Percentiles rank a stretch among this genome's conserved stretches.
These are phyloP conservation scores for Buceros bicornis DNA, from an alignment of 2,797 vertebrate genomes.

Conservation along the genomic window DNA sequence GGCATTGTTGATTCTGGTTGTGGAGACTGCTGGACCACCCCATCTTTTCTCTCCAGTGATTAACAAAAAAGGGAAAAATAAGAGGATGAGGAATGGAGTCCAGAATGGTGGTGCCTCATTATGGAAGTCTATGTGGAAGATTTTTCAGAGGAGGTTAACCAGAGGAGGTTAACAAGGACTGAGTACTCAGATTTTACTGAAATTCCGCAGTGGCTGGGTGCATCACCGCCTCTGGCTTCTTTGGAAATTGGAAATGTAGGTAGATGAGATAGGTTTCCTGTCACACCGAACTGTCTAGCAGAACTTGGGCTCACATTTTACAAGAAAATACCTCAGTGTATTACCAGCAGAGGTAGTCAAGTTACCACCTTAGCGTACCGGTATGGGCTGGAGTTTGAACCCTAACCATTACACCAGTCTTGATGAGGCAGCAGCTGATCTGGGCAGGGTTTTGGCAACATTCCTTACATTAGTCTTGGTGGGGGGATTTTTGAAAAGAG, in stretches of 20 bases:
- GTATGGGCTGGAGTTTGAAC: background rate
- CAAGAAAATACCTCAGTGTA: background rate
- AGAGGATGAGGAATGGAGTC: background rate
- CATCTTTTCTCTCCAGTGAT: background rate
- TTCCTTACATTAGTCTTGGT: background rate
- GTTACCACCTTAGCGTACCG: background rate
- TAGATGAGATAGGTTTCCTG: background rate
- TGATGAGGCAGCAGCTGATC: background rate
- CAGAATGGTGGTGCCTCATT: background rate
- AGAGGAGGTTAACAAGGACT: background rate
- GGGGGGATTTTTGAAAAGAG: background rate
- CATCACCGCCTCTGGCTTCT: background rate
- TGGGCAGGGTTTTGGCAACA: background rate
- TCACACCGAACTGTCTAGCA: background rate
- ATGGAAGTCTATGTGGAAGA: background rate
- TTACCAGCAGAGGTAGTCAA: background rate
- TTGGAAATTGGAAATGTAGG: background rate
- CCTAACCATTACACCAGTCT: background rate
- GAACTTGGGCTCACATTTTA: background rate
- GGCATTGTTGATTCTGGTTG: background rate
- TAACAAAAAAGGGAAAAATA: background rate
- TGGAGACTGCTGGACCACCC: background rate
- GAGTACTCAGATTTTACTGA: background rate
- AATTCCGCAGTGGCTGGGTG: background rate
- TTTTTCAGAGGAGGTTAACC: background rate